Evolutionary conservation across 2,888 invertebrate species (phyloP).

Genomic region (Hemithea aestivaria): DNA sequence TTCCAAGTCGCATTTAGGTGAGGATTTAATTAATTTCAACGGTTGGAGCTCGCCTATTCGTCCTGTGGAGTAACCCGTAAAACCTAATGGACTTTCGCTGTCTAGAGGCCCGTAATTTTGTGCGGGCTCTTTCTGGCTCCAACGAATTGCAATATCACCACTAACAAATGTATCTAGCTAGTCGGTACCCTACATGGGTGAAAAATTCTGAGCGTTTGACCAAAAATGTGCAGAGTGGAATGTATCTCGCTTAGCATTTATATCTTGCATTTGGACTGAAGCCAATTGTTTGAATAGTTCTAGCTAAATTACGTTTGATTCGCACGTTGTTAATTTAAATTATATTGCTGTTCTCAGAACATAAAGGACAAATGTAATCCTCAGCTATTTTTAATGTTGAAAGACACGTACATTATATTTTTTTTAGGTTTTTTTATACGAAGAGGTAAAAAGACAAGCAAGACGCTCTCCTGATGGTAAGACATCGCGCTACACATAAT

Average conservation of each 20-base stretch:
- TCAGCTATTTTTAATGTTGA: no score
- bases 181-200: constrained; percentile 16
- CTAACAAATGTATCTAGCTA: constrained; percentile 42
- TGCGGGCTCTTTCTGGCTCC: constrained; percentile 49
- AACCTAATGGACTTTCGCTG: constrained; percentile 76
- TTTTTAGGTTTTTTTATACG: no score
- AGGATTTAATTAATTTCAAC: constrained; percentile 73
- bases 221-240: constrained; percentile 1
- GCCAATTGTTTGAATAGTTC: constrained; percentile 9
- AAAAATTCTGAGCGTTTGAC: constrained; percentile 1
- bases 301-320: constrained; percentile 2
- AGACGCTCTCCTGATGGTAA: no score
- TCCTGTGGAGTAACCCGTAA: constrained; percentile 67
- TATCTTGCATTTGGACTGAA: constrained; percentile 5
- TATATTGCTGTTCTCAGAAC: no score
- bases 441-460: no score
- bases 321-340: not conserved
- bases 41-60: constrained; percentile 60
- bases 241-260: constrained; percentile 1
- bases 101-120: constrained; percentile 65
- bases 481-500: no score
- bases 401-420: no score
- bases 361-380: no score
- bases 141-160: constrained; percentile 54
- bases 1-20: constrained; percentile 53